Evolutionary conservation across 2,888 invertebrate genomes (phyloP).

Genomic region (Abscondita cerata): DNA sequence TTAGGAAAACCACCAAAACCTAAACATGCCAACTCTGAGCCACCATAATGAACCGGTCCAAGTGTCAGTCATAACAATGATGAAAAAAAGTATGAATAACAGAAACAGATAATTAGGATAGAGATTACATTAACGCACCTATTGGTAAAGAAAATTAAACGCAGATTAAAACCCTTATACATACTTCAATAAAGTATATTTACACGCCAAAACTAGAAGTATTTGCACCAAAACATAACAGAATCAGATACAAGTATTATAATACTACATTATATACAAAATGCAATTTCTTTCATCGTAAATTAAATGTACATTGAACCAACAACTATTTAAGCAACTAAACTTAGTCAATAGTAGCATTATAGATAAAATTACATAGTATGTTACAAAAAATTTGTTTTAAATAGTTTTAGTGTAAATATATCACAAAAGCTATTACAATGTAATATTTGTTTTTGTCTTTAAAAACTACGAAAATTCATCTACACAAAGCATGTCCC

Average conservation of each 20-base stretch:
- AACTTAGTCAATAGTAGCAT: conserved; percentile 16
- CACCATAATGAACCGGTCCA: too few relatives aligned
- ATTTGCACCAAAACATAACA: conserved; percentile 30
- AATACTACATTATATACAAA: conserved; percentile 23
- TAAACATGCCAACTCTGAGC: too few relatives aligned
- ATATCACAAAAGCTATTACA: conserved; percentile 35
- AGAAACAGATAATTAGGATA: too few relatives aligned
- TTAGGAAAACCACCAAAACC: too few relatives aligned
- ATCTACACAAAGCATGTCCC: conserved; percentile 21
- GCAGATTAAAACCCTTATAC: too few relatives aligned
- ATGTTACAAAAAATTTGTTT: conserved; percentile 25
- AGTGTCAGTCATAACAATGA: too few relatives aligned
- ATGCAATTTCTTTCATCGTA: conserved; percentile 3
- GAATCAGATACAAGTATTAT: conserved; percentile 19
- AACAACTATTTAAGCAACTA: conserved; percentile 15
- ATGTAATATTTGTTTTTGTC: conserved; percentile 9
- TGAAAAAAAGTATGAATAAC: too few relatives aligned
- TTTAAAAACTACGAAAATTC: conserved; percentile 13
- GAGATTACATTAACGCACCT: too few relatives aligned
- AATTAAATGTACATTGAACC: conserved; percentile 12
- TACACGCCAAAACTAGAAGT: conserved; percentile 26
- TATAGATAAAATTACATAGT: conserved; percentile 11
- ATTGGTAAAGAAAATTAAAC: too few relatives aligned
- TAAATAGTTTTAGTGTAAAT: conserved; percentile 30
- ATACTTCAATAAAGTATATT: conserved; percentile 18